A percentile compares a stretch with the other conserved stretches of the same genome.
These are phyloP conservation scores for Oegoconia quadripuncta DNA, from an alignment of 2,888 invertebrate species.

Conservation along the genomic window DNA sequence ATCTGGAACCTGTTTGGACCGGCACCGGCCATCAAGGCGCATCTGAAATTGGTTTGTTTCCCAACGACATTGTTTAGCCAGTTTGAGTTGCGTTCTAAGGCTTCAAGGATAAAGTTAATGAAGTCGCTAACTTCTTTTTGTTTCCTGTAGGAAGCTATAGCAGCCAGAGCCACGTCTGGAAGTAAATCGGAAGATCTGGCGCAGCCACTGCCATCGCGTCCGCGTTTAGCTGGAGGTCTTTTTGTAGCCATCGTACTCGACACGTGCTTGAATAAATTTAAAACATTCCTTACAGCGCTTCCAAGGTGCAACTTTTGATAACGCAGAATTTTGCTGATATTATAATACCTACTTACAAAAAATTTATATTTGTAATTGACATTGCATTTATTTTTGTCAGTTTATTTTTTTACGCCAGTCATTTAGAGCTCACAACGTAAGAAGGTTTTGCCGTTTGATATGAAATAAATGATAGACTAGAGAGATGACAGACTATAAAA, in stretches of 20 bases:
- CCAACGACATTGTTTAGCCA: constrained; percentile 59
- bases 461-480: too few species aligned
- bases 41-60: constrained; percentile 55
- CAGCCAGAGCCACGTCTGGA: constrained; percentile 60
- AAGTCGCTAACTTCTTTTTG: constrained; percentile 64
- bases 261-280: constrained; percentile 35
- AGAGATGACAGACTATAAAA: too few species aligned
- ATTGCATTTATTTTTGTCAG: too few species aligned
- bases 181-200: constrained; percentile 35
- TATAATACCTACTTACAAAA: neutral
- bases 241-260: constrained; percentile 36
- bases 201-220: constrained; percentile 26
- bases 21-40: constrained; percentile 59
- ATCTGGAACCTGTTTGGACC: constrained; percentile 67
- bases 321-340: constrained; percentile 55
- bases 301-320: constrained; percentile 35
- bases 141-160: constrained; percentile 56
- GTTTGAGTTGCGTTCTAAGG: constrained; percentile 55
- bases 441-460: too few species aligned
- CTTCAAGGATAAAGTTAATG: constrained; percentile 51
- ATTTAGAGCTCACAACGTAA: too few species aligned
- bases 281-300: constrained; percentile 39
- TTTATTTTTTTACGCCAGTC: too few species aligned
- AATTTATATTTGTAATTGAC: neutral
- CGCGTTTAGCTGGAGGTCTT: constrained; percentile 36